Evolutionary conservation across 2,888 invertebrate species (phyloP).

Genomic region (Tholera decimalis): DNA sequence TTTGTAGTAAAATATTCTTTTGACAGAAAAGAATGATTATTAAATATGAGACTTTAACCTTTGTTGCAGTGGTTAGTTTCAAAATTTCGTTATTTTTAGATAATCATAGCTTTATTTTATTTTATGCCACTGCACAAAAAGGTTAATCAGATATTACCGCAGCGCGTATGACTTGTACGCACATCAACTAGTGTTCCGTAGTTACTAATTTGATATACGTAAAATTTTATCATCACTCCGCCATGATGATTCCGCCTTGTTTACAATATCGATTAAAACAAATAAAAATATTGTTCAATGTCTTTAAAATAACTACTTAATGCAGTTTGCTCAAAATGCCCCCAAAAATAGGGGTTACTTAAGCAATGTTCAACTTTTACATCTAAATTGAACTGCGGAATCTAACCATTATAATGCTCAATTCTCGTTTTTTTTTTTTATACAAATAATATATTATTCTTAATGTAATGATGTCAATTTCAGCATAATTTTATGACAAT

Average conservation of each 20-base stretch:
- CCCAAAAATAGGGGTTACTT: not conserved
- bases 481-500: conserved; percentile 59
- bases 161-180: conserved; percentile 11
- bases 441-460: conserved; percentile 46
- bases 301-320: not conserved
- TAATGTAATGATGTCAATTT: conserved; percentile 43
- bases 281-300: conserved; percentile 12
- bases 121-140: conserved; percentile 45
- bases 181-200: conserved; percentile 36
- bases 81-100: conserved; percentile 42
- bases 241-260: conserved; percentile 41
- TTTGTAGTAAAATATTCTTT: conserved; percentile 28
- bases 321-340: not conserved
- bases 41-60: conserved; percentile 54
- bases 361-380: not conserved
- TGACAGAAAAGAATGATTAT: conserved; percentile 30
- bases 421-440: conserved; percentile 53
- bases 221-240: conserved; percentile 10
- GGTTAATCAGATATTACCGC: conserved; percentile 53
- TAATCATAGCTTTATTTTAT: conserved; percentile 46
- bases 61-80: conserved; percentile 53
- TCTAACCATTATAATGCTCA: conserved; percentile 56
- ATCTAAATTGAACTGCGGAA: conserved; percentile 30
- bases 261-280: conserved; percentile 10
- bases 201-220: conserved; percentile 34